Conservation (phyloP, 2,888 invertebrate genomes). For the Limnephilus auricula region DNA sequence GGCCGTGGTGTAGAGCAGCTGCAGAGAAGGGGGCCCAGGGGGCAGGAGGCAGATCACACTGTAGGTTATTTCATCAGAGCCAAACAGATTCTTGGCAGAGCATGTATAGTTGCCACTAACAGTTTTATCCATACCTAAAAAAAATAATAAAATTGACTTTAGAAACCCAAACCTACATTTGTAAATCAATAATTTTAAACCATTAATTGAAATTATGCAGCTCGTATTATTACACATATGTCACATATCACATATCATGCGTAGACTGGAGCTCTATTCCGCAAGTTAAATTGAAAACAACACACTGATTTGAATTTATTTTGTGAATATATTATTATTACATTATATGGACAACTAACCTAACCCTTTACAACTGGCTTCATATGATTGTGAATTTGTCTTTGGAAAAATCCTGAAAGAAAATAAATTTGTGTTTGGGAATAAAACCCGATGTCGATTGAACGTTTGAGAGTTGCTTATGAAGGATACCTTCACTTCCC, state of each 20-base stretch:
- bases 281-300: too few relatives aligned
- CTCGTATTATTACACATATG: not conserved
- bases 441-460: too few relatives aligned
- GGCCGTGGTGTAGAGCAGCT: conserved; percentile 83
- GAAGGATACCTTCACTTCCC: too few relatives aligned
- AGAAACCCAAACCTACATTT: not conserved
- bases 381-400: too few relatives aligned
- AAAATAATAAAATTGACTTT: not conserved
- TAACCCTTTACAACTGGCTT: too few relatives aligned
- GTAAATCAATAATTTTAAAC: not conserved
- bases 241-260: not conserved
- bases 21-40: conserved; percentile 83
- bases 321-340: too few relatives aligned
- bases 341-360: too few relatives aligned
- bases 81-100: conserved; percentile 89
- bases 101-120: conserved; percentile 89
- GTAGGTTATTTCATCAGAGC: conserved; percentile 89
- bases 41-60: conserved; percentile 87
- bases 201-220: not conserved
- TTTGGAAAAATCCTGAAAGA: too few relatives aligned
- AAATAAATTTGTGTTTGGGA: too few relatives aligned
- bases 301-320: too few relatives aligned
- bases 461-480: too few relatives aligned
- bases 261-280: too few relatives aligned
- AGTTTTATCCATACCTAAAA: conserved; percentile 82